Evolutionary conservation across 1,140 invertebrate species (phyloP), one percentile per base, ranked within the genome.

Genomic region (Drusus annulatus): DNA sequence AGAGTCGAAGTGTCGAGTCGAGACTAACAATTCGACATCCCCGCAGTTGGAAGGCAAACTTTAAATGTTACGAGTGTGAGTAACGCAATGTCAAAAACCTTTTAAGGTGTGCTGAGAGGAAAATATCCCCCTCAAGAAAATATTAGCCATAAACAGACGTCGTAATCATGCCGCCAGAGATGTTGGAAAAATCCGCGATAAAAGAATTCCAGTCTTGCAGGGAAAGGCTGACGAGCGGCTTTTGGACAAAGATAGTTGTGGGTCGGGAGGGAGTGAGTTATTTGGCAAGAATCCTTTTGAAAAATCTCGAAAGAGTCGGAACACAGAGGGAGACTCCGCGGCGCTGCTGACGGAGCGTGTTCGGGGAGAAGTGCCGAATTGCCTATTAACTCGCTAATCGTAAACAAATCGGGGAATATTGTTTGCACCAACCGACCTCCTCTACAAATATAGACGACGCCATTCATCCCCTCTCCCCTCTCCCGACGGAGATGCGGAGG

Each of bases 371-470:
- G 50, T 58, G 36, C 76, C 8, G 71, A 78, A 81, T 78, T 71
- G 60, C 74, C 74, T 77, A 82, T 79, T 80, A 74, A 82, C 54
- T 17, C 63, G 56, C 52, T 73, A 80, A 82, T 82, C 81, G 77
- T 69, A 76, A 78, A 82, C 68, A 79, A 76, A 79, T 82, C 76
- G 51, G 19, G 76, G 63, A 63, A 80, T 76, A 76, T 69, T 63
- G 36, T 13, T 45, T 45, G 36, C 36, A 45, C 36, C 36, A 45
- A 45, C 36, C 36, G 36, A 45, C 36, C 8, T 45, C 36, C 36
- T 13, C 36, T 45, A 45, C 36, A 45, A 10, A 45, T 45, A 45
- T 13, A 45, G 8, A 45, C 36, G 36, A 10, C 36, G 10, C 36
- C 36, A 45, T 45, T 45, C 36, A 13, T 45, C 36, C 36, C 10